Evolutionary conservation across 1,140 invertebrate genomes (phyloP).

Genomic region (Zaprionus ghesquierei): DNA sequence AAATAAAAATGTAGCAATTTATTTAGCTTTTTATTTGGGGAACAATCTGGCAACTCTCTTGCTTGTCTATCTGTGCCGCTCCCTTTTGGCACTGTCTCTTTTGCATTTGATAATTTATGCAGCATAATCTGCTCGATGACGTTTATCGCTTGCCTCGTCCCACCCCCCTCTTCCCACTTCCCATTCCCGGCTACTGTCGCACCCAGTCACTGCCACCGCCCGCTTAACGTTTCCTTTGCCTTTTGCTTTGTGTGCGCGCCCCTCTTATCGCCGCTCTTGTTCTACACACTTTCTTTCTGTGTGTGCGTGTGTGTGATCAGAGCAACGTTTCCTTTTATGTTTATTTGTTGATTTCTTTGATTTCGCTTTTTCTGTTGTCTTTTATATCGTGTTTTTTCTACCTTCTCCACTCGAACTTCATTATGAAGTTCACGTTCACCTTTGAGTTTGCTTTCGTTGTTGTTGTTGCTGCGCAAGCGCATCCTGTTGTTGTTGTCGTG

Average conservation of each 20-base stretch:
- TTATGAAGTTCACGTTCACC: slow-evolving; percentile 72
- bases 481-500: slow-evolving; percentile 67
- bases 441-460: slow-evolving; percentile 51
- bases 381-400: slow-evolving; percentile 28
- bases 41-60: not conserved
- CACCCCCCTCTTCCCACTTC: slow-evolving; percentile 24
- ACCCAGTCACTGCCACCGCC: slow-evolving; percentile 1
- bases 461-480: slow-evolving; percentile 64
- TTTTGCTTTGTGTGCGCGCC: slow-evolving; percentile 48
- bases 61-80: slow-evolving; percentile 41
- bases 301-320: slow-evolving; percentile 44
- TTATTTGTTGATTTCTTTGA: slow-evolving; percentile 79
- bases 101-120: slow-evolving; percentile 79
- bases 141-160: slow-evolving; percentile 70
- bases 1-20: not conserved
- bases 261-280: slow-evolving; percentile 58
- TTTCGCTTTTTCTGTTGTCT: slow-evolving; percentile 67
- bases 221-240: slow-evolving; percentile 23
- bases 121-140: slow-evolving; percentile 76
- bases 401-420: slow-evolving; percentile 36
- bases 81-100: slow-evolving; percentile 64
- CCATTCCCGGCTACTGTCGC: slow-evolving; percentile 2
- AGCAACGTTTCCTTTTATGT: slow-evolving; percentile 76
- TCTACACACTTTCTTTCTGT: slow-evolving; percentile 51
- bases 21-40: not conserved